Conservation (phyloP, 2,888 invertebrate species). For the Therioaphis trifolii region DNA sequence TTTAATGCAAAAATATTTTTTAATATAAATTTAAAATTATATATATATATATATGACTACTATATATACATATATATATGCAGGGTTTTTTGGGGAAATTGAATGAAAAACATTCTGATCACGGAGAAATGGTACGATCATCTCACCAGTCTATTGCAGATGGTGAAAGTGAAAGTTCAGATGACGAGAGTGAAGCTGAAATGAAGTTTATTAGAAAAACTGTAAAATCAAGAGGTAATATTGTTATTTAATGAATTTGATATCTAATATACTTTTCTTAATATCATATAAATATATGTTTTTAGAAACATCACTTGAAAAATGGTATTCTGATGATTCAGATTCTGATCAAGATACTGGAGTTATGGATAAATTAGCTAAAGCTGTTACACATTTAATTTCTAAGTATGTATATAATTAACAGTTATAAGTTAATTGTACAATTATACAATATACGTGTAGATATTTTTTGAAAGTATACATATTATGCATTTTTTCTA, state of each 20-base stretch:
- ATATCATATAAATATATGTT: not conserved
- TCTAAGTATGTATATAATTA: slow-evolving; percentile 73
- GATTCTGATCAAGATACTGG: slow-evolving; percentile 81
- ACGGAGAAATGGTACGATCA: slow-evolving; percentile 33
- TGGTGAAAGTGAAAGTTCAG: slow-evolving; percentile 72
- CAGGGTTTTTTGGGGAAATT: slow-evolving; percentile 47
- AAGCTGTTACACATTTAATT: slow-evolving; percentile 82
- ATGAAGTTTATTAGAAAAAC: slow-evolving; percentile 61
- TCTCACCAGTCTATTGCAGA: slow-evolving; percentile 44
- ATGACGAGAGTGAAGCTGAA: slow-evolving; percentile 72
- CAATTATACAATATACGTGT: too few species aligned
- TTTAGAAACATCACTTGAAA: slow-evolving; percentile 56
- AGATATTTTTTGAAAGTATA: too few species aligned
- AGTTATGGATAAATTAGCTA: slow-evolving; percentile 77
- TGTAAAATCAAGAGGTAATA: slow-evolving; percentile 48
- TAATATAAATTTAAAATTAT: too few species aligned
- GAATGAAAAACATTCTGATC: slow-evolving; percentile 35
- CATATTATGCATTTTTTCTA: slow-evolving; percentile 24
- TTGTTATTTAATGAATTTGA: not conserved
- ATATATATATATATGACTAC: too few species aligned
- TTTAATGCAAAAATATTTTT: too few species aligned
- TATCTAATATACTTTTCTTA: not conserved
- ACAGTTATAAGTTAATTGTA: not conserved
- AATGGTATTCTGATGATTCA: slow-evolving; percentile 68
- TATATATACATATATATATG: not conserved